Conservation (phyloP, 2,888 invertebrate genomes). For the Agapostemon virescens region DNA sequence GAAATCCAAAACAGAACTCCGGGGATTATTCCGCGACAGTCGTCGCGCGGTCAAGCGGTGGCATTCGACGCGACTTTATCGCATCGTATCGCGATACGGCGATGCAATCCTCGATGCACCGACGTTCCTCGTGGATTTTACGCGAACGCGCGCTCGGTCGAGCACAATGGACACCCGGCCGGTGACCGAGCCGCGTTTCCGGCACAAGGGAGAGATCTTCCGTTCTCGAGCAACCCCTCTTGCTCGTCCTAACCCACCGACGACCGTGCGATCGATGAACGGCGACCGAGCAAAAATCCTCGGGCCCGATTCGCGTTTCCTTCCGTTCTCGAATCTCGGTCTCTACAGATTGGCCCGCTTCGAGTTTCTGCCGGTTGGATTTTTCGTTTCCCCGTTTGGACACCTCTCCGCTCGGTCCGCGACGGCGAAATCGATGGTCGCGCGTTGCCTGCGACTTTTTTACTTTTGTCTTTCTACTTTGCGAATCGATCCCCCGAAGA, state of each 20-base stretch:
- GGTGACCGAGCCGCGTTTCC: conserved; percentile 68
- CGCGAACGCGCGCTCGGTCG: conserved; percentile 63
- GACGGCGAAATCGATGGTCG: not conserved
- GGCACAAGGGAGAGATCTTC: conserved; percentile 49
- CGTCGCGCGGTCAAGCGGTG: too few species aligned
- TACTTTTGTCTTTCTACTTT: too few species aligned
- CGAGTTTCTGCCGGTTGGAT: not conserved
- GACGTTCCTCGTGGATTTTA: conserved; percentile 50
- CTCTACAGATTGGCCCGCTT: not conserved
- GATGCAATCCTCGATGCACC: too few species aligned
- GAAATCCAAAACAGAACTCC: too few species aligned
- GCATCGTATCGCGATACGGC: too few species aligned
- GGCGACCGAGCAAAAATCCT: not conserved
- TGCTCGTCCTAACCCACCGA: conserved; percentile 1
- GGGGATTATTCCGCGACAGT: too few species aligned
- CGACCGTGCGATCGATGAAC: conserved; percentile 33
- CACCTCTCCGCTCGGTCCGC: not conserved
- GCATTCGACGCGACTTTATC: too few species aligned
- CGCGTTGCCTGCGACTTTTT: too few species aligned
- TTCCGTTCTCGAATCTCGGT: not conserved
- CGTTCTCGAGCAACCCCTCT: conserved; percentile 2
- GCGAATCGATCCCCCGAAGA: too few species aligned
- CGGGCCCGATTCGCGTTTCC: not conserved
- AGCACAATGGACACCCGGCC: conserved; percentile 55
- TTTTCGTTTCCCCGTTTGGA: not conserved